Conservation (phyloP, 2,888 invertebrate genomes). For the Eristalis tenax region DNA sequence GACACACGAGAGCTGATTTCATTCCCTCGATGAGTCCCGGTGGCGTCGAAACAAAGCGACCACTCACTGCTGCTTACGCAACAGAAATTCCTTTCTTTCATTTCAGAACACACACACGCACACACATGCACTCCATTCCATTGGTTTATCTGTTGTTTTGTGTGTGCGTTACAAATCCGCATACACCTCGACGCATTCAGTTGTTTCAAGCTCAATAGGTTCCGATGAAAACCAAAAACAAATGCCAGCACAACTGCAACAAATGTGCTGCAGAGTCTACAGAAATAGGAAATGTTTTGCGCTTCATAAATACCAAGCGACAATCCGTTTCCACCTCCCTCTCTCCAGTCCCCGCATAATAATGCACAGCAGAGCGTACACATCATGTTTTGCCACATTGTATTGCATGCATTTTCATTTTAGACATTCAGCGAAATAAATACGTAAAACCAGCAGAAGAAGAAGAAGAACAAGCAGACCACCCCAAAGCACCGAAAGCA, state of each 20-base stretch:
- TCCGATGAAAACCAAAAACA: conserved; percentile 59
- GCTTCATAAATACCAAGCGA: conserved; percentile 56
- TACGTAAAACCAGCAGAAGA: background rate
- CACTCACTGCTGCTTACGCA: background rate
- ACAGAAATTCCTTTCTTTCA: background rate
- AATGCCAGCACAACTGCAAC: conserved; percentile 40
- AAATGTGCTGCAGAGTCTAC: conserved; percentile 18
- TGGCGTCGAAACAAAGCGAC: background rate
- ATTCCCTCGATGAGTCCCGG: background rate
- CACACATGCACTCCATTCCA: background rate
- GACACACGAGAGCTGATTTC: background rate
- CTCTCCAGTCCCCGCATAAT: background rate
- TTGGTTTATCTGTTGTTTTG: conserved; percentile 42
- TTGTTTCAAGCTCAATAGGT: conserved; percentile 69
- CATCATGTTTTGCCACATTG: conserved; percentile 64
- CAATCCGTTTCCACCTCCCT: conserved; percentile 48
- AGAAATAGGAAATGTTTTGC: conserved; percentile 39
- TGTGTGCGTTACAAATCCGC: conserved; percentile 15
- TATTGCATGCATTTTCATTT: conserved; percentile 44
- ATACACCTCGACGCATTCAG: conserved; percentile 45
- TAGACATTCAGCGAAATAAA: conserved; percentile 59
- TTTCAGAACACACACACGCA: background rate
- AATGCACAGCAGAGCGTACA: conserved; percentile 13
- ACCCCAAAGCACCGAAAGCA: background rate
- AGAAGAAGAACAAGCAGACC: too few relatives aligned